phyloP scores from a whole-genome alignment of 2,888 invertebrate species.

The Dermolepida albohirtum region DNA sequence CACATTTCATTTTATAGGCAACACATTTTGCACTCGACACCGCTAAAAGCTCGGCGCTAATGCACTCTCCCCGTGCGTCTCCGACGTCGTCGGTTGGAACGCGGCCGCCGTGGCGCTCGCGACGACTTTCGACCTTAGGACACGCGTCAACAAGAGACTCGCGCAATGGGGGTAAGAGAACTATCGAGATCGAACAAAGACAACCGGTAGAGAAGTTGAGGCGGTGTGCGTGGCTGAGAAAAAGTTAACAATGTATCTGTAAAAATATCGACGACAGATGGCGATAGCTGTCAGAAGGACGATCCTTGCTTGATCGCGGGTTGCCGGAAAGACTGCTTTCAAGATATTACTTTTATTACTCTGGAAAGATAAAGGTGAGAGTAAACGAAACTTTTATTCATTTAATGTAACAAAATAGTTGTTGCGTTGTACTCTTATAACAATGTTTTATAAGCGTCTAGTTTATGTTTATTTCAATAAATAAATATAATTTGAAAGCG shows the following conservation, averaged over 20 bases:
- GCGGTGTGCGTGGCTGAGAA: conserved; percentile 14
- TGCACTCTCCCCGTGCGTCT: conserved; percentile 55
- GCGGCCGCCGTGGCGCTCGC: neutral
- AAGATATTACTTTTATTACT: conserved; percentile 23
- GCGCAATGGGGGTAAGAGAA: conserved; percentile 1
- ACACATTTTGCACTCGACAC: conserved; percentile 56
- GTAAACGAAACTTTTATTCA: conserved; percentile 4
- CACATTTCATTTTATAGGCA: conserved; percentile 57
- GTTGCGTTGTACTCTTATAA: too few species aligned
- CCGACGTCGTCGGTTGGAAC: conserved; percentile 11
- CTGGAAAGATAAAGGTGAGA: conserved; percentile 21
- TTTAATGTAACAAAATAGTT: too few species aligned
- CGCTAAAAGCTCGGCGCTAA: conserved; percentile 59
- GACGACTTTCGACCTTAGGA: conserved; percentile 17
- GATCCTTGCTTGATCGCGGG: conserved; percentile 23
- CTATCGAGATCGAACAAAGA: conserved; percentile 13
- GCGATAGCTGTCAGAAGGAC: conserved; percentile 35
- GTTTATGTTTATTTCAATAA: too few species aligned
- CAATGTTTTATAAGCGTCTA: too few species aligned
- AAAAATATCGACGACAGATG: conserved; percentile 39
- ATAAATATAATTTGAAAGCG: too few species aligned
- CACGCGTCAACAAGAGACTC: neutral
- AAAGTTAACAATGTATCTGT: conserved; percentile 22
- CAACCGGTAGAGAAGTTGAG: conserved; percentile 11
- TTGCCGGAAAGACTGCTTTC: conserved; percentile 11